Percentiles rank a stretch among this genome's conserved stretches.
Conservation (phyloP, 2,888 invertebrate genomes). For the Meandrusa payeni region DNA sequence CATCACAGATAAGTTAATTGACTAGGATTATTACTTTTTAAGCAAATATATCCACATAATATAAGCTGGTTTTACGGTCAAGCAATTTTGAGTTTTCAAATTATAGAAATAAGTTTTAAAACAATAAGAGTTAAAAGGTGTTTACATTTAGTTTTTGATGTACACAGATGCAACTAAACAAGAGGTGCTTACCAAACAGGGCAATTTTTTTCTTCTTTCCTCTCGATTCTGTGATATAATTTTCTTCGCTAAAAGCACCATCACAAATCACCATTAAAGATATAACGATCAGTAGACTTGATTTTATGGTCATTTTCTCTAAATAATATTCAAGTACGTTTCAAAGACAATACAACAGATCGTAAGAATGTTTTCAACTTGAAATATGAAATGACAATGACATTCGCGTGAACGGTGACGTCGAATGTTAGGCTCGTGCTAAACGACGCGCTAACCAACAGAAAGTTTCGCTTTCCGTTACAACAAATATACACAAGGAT, state of each 20-base stretch:
- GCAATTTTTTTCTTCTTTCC: slow-evolving; percentile 70
- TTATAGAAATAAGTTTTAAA: too few relatives aligned
- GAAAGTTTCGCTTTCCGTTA: slow-evolving; percentile 21
- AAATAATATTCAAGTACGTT: too few relatives aligned
- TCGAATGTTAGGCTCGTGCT: slow-evolving; percentile 1
- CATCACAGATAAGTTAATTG: too few relatives aligned
- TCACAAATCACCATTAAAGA: neutral
- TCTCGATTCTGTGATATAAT: slow-evolving; percentile 46
- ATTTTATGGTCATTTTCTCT: slow-evolving; percentile 16
- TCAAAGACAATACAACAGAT: too few relatives aligned
- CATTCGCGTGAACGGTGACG: neutral
- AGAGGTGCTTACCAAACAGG: slow-evolving; percentile 58
- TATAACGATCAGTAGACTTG: neutral
- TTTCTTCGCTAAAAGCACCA: slow-evolving; percentile 35
- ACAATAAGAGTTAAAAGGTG: too few relatives aligned
- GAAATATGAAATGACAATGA: slow-evolving; percentile 2
- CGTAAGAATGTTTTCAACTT: neutral
- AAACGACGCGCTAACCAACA: slow-evolving; percentile 10
- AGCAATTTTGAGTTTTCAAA: too few relatives aligned
- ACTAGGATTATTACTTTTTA: too few relatives aligned
- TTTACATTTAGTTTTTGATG: too few relatives aligned
- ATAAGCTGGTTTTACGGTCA: too few relatives aligned
- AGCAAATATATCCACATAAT: too few relatives aligned
- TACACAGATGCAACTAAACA: too few relatives aligned
- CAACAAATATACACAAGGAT: slow-evolving; percentile 7